A percentile compares a stretch with the other conserved stretches of the same genome.
Evolutionary conservation across 2,797 vertebrate genomes (phyloP).

Genomic region (Limnodromus scolopaceus): DNA sequence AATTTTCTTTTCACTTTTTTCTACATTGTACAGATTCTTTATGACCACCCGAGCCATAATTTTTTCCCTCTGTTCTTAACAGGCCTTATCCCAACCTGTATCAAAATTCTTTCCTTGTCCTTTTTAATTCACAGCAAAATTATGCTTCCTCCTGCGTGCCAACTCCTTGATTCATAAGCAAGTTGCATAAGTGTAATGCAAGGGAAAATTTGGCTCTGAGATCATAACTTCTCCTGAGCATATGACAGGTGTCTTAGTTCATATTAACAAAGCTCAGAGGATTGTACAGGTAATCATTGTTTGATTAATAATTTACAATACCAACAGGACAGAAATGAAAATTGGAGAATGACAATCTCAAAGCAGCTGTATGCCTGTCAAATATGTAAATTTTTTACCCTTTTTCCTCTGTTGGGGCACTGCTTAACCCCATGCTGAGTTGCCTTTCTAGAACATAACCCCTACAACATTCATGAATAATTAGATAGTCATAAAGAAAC

Average conservation of each 20-base stretch:
- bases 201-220: neutral
- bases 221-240: neutral
- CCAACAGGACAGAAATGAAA: slow-evolving; percentile 40
- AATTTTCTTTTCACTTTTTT: neutral
- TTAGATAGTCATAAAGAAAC: slow-evolving; percentile 33
- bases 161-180: neutral
- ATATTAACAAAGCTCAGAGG: neutral
- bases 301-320: slow-evolving; percentile 36
- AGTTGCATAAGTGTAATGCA: neutral
- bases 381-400: neutral
- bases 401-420: neutral
- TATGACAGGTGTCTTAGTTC: neutral
- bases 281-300: neutral
- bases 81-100: neutral
- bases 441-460: slow-evolving; percentile 21
- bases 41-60: neutral
- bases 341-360: neutral
- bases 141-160: neutral
- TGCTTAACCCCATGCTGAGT: neutral
- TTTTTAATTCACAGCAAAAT: neutral
- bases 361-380: neutral
- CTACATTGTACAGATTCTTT: neutral
- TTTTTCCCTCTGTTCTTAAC: neutral
- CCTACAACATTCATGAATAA: slow-evolving; percentile 32
- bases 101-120: neutral